Evolutionary conservation across 2,113 vertebrate genomes (phyloP).

Genomic region (Mormyrus iriodes): DNA sequence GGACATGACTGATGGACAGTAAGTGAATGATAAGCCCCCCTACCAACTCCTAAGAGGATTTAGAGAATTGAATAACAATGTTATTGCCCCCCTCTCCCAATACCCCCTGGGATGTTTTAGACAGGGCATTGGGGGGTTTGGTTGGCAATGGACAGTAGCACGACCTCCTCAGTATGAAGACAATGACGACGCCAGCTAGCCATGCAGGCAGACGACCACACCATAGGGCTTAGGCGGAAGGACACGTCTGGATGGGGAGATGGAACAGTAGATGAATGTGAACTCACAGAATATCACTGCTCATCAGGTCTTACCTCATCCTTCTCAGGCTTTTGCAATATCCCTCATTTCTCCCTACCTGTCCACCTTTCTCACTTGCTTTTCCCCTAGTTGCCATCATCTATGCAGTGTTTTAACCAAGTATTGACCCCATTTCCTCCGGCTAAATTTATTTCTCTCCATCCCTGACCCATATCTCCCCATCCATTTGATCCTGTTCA

Average conservation of each 20-base stretch:
- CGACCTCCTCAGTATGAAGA: slow-evolving; percentile 40
- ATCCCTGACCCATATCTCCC: not conserved
- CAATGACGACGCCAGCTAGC: not conserved
- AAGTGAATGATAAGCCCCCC: not conserved
- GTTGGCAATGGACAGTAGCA: slow-evolving; percentile 37
- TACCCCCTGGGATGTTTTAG: slow-evolving; percentile 52
- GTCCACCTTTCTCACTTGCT: not conserved
- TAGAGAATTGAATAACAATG: slow-evolving; percentile 53
- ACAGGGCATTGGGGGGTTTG: slow-evolving; percentile 29
- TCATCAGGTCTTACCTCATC: not conserved
- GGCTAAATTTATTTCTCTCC: not conserved
- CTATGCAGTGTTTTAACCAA: not conserved
- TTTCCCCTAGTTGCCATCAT: not conserved
- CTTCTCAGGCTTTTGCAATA: not conserved
- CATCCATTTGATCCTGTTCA: too few relatives aligned
- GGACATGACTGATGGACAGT: slow-evolving; percentile 4
- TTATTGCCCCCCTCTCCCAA: slow-evolving; percentile 49
- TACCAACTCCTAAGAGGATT: slow-evolving; percentile 13
- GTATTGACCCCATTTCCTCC: not conserved
- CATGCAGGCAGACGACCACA: not conserved
- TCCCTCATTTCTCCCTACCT: not conserved
- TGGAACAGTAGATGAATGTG: not conserved
- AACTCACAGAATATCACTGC: not conserved
- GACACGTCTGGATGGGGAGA: not conserved
- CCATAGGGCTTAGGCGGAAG: not conserved